Evolutionary conservation across 2,888 invertebrate species (phyloP).

Genomic region (Mythimna pallens): DNA sequence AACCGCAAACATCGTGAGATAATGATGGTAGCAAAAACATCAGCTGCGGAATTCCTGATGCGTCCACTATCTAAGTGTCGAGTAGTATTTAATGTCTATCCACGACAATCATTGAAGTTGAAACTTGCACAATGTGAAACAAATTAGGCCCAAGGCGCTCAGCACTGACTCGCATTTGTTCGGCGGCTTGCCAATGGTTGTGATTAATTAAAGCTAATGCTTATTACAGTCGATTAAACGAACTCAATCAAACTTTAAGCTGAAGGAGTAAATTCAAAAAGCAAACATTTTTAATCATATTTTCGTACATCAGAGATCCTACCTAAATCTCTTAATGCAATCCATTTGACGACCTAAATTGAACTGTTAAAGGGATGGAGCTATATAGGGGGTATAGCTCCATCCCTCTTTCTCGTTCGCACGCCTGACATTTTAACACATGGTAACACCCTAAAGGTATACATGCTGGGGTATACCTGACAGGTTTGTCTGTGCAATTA

Average conservation of each 20-base stretch:
- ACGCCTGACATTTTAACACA: too few relatives aligned
- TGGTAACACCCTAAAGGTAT: too few relatives aligned
- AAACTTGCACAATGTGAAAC: neutral
- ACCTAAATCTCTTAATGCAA: too few relatives aligned
- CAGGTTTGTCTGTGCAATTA: too few relatives aligned
- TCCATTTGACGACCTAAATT: too few relatives aligned
- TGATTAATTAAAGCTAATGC: neutral
- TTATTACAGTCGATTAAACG: neutral
- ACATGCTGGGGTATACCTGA: too few relatives aligned
- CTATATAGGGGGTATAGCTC: too few relatives aligned
- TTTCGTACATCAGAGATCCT: neutral
- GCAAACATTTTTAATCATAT: neutral
- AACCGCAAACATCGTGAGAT: slow-evolving; percentile 1
- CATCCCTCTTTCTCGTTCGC: too few relatives aligned
- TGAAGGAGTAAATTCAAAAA: neutral
- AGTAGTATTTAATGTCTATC: neutral
- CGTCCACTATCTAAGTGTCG: neutral
- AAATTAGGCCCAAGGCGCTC: neutral
- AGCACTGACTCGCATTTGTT: neutral
- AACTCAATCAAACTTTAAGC: neutral
- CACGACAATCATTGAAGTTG: neutral
- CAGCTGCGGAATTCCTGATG: neutral
- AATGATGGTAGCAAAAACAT: slow-evolving; percentile 6
- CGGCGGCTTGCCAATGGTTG: neutral
- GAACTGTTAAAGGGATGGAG: too few relatives aligned